Base-by-base conservation (phyloP, 2,888 invertebrate genomes). In the Dione juno region DNA sequence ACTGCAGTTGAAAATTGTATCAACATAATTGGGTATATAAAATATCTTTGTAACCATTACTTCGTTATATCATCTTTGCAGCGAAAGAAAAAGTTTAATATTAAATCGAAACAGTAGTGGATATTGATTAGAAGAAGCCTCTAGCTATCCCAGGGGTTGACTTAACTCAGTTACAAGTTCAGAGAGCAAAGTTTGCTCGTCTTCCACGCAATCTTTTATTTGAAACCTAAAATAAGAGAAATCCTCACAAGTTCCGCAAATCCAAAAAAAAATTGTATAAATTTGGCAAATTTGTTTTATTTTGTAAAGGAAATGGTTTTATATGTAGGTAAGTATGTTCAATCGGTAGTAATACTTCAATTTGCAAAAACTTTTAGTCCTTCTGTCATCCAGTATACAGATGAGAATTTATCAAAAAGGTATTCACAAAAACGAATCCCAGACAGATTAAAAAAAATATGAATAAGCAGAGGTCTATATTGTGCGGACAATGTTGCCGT, bases 101-200 rank as follows among this genome's bases (percentile, higher is more conserved):
- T 78, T 78, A 81, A 80, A 81, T 79, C 69, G 75, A 80, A 72
- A 76, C 77, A 78, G 78, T 74, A 79, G 79, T 84, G 82, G 82
- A 84, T 88, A 90, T 90, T 86, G 88, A 90, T 89, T 86, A 82
- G 80, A 72, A 80, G 75, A 72, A 80, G 75, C 80, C 79, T 77
- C 77, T 76, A 70, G 77, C 80, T 69, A 83, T 84, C 85, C 82
- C 84, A 64, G 74, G 85, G 86, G 86, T 82, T 82, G 84, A 82
- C 80, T 86, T 90, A 91, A 92, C 87, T 89, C 76, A 86, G 88
- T 92, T 92, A 89, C 82, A 83, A 91, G 87, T 91, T 89, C 81
- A 83, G 82, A 89, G 84, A 90, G 90, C 87, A 90, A 91, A 92
- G 90, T 91, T 90, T 85, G 74, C 79, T 80, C 74, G 77, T 79